Base-by-base conservation (phyloP, 2,888 invertebrate species). In the Electrophaes corylata region DNA sequence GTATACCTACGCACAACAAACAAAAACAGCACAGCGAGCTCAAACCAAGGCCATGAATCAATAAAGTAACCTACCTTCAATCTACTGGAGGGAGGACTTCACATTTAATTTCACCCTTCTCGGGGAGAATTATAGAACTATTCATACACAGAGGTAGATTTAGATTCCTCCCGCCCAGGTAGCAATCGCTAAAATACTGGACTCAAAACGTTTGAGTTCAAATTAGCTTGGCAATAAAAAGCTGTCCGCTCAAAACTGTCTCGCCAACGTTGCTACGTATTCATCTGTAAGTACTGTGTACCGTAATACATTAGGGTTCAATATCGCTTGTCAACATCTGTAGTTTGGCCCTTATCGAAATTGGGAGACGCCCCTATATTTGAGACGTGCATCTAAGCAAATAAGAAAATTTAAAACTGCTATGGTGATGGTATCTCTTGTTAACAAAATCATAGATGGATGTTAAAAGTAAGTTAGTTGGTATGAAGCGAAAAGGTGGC, bases 1-100 rank as follows among this genome's bases (percentile, higher is more conserved):
- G 4, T 57, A 55, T 59, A 46, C 49, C 50, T 56, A 56, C 57
- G 43, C 73, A 94, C 96, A 41, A 59, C 56, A 39, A 73, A 95
- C 96, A 26, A 39, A n/a, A 73, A 95, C 96, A 39, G 47, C 40
- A 12, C 39, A 18, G 55, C 40, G 41, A 51, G n/a, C 44, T 46
- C 62, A 62, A 66, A 62, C 46, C 64, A 66, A 66, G 64, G 66
- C 49, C 56, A 14, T 35, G 8, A 37, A 44, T 53, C 40, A 44
- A 46, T 63, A 57, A 57, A 46, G 50, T 20, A 20, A 16, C 23
- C 11, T 11, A 37, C 31, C n/a, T 31, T 39, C 18, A 10, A 43
- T 26, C 23, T 14, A 12, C 14, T 6, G 23, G n/a, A 12, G 43
- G 11, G 26, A 12, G 31, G 20, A 44, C 35, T 31, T 46, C 20